phyloP scores from a whole-genome alignment of 2,888 invertebrate genomes.

The Slavum lentiscoides region DNA sequence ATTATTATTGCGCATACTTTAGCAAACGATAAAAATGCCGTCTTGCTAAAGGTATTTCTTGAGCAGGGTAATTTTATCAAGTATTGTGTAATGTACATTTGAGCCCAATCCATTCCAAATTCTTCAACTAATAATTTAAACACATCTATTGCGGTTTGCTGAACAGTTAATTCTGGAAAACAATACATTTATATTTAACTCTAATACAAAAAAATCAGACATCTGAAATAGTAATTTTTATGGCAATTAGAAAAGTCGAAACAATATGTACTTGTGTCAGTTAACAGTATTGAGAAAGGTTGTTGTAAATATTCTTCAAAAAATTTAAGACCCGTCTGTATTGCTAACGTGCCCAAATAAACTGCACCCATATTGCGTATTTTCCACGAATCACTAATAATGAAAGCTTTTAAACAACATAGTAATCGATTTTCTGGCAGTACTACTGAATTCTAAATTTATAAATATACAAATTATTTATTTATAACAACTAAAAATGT shows the following conservation, averaged over 20 bases:
- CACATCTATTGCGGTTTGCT: constrained; percentile 25
- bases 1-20: constrained; percentile 38
- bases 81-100: constrained; percentile 13
- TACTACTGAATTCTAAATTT: constrained; percentile 26
- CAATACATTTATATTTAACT: not conserved
- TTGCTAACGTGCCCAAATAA: constrained; percentile 32
- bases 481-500: too few relatives aligned
- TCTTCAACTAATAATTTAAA: constrained; percentile 31
- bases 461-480: not conserved
- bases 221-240: too few relatives aligned
- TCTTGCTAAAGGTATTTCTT: constrained; percentile 35
- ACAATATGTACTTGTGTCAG: constrained; percentile 27
- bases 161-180: constrained; percentile 29
- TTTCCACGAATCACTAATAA: constrained; percentile 30
- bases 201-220: not conserved
- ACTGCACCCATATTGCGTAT: constrained; percentile 29
- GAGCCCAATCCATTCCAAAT: constrained; percentile 45
- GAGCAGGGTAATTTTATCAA: constrained; percentile 9
- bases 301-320: constrained; percentile 36
- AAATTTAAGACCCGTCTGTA: constrained; percentile 25
- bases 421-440: constrained; percentile 38
- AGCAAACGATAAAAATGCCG: constrained; percentile 39
- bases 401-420: constrained; percentile 43
- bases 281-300: constrained; percentile 22
- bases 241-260: not conserved